Base-by-base conservation (phyloP, 2,113 vertebrate species). In the Malurus melanocephalus region DNA sequence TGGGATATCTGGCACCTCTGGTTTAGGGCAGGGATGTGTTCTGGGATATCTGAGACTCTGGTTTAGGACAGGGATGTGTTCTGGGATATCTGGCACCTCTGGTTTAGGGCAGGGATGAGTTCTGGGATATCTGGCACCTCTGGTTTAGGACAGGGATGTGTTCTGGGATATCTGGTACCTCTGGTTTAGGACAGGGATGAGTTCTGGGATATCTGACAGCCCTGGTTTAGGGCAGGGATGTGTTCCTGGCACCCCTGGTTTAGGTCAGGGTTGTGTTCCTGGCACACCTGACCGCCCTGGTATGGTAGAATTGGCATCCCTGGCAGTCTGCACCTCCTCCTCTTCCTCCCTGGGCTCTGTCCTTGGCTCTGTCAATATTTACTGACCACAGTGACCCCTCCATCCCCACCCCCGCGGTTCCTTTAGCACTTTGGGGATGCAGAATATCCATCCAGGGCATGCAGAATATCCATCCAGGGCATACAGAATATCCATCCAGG, bases 401-500 rank as follows among this genome's bases (percentile, higher is more conserved):
- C 13, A 0, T 1, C 10, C 11, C 32, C 38, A 0, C 6, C 12
- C 33, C 32, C 8, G 5, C 5, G 12, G 23, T n/a, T 75, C 61
- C 80, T 26, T 28, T 52, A 17, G 46, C 27, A 28, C 42, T 19
- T 51, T 49, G 86, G 57, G 18, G 11, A 9, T 1, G 3, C 33
- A 38, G 38, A 27, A 10, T 1, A 26, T 6, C 51, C 67, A 33
- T 33, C 33, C 33, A 33, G 33, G 33, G 33, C 33, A 9, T 1
- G 3, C 33, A 38, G 38, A 27, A 10, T 1, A 26, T 6, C 51
- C 67, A n/a, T 8, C 7, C 1, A 3, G 32, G 60, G n/a, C n/a
- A n/a, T n/a, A n/a, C 33, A 38, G 38, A 27, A 10, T 1, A 26
- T 6, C 51, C 67, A 33, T 33, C 33, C 33, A 33, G 33, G 33